Percentiles rank a stretch among this genome's conserved stretches.
Evolutionary conservation across 1,140 invertebrate genomes (phyloP).

Genomic region (Musca domestica): DNA sequence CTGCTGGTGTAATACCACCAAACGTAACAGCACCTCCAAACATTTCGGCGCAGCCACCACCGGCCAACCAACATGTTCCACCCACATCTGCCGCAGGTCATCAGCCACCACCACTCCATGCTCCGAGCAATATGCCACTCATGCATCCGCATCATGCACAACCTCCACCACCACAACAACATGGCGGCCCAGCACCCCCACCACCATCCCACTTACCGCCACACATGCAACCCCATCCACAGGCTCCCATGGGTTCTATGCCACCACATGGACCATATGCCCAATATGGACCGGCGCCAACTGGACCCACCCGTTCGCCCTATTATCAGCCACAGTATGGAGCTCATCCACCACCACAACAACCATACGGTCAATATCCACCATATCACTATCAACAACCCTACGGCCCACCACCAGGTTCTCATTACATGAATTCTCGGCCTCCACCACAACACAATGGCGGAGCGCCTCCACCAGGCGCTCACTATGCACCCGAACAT

Average conservation of each 20-base stretch:
- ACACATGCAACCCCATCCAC: conserved; percentile 50
- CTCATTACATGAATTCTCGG: conserved; percentile 48
- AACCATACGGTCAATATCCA: conserved; percentile 60
- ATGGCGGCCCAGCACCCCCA: conserved; percentile 39
- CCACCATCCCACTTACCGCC: conserved; percentile 47
- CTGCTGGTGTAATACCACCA: conserved; percentile 16
- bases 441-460: conserved; percentile 43
- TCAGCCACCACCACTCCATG: conserved; percentile 22
- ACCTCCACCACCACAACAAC: conserved; percentile 45
- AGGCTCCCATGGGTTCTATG: conserved; percentile 56
- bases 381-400: conserved; percentile 64
- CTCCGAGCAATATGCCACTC: conserved; percentile 35
- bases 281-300: conserved; percentile 41
- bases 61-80: conserved; percentile 34
- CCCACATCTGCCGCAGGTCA: conserved; percentile 22
- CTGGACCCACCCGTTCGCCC: conserved; percentile 61
- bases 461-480: conserved; percentile 16
- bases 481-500: conserved; percentile 33
- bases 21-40: conserved; percentile 23
- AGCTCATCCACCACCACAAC: conserved; percentile 59
- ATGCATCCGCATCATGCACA: conserved; percentile 50
- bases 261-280: conserved; percentile 55
- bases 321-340: conserved; percentile 65
- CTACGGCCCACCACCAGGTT: conserved; percentile 59
- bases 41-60: conserved; percentile 26